A percentile compares a stretch with the other conserved stretches of the same genome.
These are phyloP conservation scores for Meda fulgida DNA, from an alignment of 2,797 vertebrate genomes.

Conservation along the genomic window DNA sequence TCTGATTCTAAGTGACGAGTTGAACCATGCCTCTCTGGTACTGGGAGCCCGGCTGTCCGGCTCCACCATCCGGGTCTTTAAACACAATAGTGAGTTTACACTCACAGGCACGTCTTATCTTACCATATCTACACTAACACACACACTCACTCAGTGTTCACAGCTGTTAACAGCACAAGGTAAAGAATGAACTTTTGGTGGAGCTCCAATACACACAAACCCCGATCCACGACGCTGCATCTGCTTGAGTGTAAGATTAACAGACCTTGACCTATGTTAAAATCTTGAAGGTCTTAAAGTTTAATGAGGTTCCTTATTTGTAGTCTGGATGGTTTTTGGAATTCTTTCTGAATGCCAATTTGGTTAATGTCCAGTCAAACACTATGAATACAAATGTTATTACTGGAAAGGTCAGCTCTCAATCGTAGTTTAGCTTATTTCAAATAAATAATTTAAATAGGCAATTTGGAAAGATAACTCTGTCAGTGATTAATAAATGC, in stretches of 20 bases:
- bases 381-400: constrained; percentile 28
- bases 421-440: constrained; percentile 36
- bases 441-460: constrained; percentile 41
- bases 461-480: constrained; percentile 39
- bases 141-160: background rate
- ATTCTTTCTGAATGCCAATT: constrained; percentile 14
- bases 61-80: constrained; percentile 90
- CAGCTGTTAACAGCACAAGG: constrained; percentile 16
- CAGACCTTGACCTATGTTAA: background rate
- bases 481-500: constrained; percentile 32
- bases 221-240: background rate
- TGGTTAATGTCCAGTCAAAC: constrained; percentile 23
- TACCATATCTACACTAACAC: background rate
- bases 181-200: constrained; percentile 1
- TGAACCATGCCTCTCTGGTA: constrained; percentile 92
- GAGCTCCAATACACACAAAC: constrained; percentile 18
- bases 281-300: background rate
- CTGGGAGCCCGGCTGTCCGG: constrained; percentile 91
- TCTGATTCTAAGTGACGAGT: constrained; percentile 93
- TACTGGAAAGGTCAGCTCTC: constrained; percentile 41
- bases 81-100: constrained; percentile 92
- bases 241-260: constrained; percentile 11
- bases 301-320: background rate
- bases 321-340: constrained; percentile 2
- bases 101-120: background rate